phyloP scores from a whole-genome alignment of 2,888 invertebrate species.

The Saturnia pavonia region DNA sequence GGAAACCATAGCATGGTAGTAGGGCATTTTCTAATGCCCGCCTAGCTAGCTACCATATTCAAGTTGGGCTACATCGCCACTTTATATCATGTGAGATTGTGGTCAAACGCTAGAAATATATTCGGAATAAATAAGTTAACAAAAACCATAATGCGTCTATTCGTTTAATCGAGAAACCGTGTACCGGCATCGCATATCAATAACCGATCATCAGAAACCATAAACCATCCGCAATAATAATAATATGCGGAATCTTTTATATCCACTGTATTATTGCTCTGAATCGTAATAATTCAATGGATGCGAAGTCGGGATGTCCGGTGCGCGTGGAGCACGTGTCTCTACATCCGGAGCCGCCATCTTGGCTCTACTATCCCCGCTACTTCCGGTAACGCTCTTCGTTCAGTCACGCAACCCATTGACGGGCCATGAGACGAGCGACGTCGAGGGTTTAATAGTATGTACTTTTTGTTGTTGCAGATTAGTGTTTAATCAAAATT shows the following conservation, averaged over 20 bases:
- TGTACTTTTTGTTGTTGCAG: no score
- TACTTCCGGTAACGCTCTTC: constrained; percentile 62
- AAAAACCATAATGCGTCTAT: background rate
- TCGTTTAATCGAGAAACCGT: constrained; percentile 37
- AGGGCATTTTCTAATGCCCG: no score
- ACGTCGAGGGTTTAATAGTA: background rate
- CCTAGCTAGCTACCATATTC: no score
- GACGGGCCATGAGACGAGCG: constrained; percentile 50
- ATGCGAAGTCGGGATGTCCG: constrained; percentile 71
- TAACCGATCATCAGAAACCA: constrained; percentile 27
- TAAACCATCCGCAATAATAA: background rate
- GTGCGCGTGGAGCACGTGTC: constrained; percentile 77
- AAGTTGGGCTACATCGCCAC: no score
- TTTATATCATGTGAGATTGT: no score
- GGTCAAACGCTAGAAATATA: no score
- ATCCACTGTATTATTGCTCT: constrained; percentile 5
- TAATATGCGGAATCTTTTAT: constrained; percentile 7
- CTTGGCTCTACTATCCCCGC: constrained; percentile 65
- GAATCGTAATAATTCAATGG: constrained; percentile 70
- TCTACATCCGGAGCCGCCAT: constrained; percentile 74
- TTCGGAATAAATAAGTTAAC: background rate
- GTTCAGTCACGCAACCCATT: constrained; percentile 74
- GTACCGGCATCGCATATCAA: constrained; percentile 33
- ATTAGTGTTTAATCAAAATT: no score
- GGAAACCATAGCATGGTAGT: no score